Evolutionary conservation across 1,140 invertebrate species (phyloP), one percentile per base, ranked within the genome.

Genomic region (Onthophagus taurus): DNA sequence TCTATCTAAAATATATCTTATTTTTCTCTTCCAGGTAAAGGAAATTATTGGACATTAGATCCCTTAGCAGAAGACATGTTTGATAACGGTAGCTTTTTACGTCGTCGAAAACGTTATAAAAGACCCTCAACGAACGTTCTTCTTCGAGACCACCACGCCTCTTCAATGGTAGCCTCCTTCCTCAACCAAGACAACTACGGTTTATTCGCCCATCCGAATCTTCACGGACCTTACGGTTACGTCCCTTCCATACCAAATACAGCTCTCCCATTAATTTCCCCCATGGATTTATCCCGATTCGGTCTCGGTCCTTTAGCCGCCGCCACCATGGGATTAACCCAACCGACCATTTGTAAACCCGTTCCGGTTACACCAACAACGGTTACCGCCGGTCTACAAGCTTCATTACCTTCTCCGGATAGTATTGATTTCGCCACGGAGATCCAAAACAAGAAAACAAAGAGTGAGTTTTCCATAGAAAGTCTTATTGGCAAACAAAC

Each of bases 31-130:
- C 35, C 97, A 0, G 94, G 94, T 0, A 99, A 99, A 59, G 96
- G 96, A 0, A 99, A 98, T 61, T 99, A 98, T 66, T 99, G 96
- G 96, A 95, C 93, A 1, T 65, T 99, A 33, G 94, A 99, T 68
- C 96, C 96, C 0, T 69, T 91, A 42, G 89, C 89, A 1, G 92
- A 97, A 60, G 91, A 98, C 59, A 99, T 99, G 97, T 99, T 99
- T 59, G 96, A 99, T 61, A 99, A 99, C 64, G 97, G 97, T 0
- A 94, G 89, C 59, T 99, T 99, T 60, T 70, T 99, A 30, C 67
- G 96, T 3, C 74, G 96, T 13, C 68, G 96, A 39, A 99, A 99
- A 68, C 75, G 96, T 16, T 99, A 94, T 70, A 97, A 97, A 64
- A 70, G 92, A 33, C 84, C 87, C 6, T 77, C 77, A 16, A 75